Evolutionary conservation across 2,113 vertebrate genomes (phyloP), one percentile per base, ranked within the genome.

Genomic region (Oreocharis arfaki): DNA sequence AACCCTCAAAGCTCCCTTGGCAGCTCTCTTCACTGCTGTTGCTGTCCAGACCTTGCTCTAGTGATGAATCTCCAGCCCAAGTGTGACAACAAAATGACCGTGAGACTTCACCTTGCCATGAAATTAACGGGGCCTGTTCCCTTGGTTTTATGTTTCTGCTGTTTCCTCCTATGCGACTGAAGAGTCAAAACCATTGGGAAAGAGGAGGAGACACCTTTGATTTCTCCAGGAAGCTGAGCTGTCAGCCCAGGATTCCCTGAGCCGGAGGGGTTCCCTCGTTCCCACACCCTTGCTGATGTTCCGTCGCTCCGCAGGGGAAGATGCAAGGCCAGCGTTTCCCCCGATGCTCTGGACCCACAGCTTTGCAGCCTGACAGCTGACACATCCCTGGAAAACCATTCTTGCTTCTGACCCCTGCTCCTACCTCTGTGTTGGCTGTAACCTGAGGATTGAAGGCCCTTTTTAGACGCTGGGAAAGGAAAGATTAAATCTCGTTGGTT

Each of bases 341-440:
- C 7, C 7, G 22, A 6, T 9, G 19, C 4, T 49, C 21, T 52
- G 44, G 7, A 33, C 11, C 35, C 2, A 2, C 19, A 53, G 30
- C 35, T 49, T 19, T 57, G 39, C 37, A 67, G 18, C 16, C 32
- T 1, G 0, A 13, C 4, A 42, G 10, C 12, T 63, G n/a, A 7
- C 20, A 42, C 0, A 0, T 6, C 37, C 39, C 39, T 69, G 33
- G 12, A 39, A 50, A 16, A 44, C 33, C 5, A 9, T 32, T 42
- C 9, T 9, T 59, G 26, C 8, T 37, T 53, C 39, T 57, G 11
- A 49, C 44, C 7, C 6, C 26, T 27, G 1, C 8, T 57, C 15
- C 22, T 18, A 11, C 26, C 8, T 59, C 39, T 46, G 0, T 46
- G 11, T 16, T 37, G 8, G 18, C 24, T 53, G 3, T 37, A 57